phyloP scores from a whole-genome alignment of 2,888 invertebrate species.

The Entomobrya proxima region DNA sequence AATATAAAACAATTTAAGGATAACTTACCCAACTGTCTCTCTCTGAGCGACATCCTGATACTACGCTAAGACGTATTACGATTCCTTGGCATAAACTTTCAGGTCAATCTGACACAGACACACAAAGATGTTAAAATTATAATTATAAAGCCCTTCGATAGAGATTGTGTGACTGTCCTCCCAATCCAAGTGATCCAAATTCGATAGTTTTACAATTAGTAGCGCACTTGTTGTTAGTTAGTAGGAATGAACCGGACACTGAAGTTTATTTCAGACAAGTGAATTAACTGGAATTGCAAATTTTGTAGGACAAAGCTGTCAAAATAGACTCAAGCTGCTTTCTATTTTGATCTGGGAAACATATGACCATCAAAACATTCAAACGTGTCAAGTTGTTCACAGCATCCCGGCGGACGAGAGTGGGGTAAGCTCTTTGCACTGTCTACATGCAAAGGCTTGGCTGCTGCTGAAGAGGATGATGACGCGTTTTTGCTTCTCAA shows the following conservation, averaged over 20 bases:
- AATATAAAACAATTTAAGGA: too few species aligned
- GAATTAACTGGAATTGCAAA: not conserved
- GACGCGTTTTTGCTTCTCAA: too few species aligned
- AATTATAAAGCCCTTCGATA: too few species aligned
- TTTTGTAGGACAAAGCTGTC: not conserved
- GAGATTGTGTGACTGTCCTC: too few species aligned
- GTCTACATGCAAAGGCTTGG: too few species aligned
- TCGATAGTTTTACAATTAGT: too few species aligned
- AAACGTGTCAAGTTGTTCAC: constrained; percentile 60
- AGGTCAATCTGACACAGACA: too few species aligned
- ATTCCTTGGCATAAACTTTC: too few species aligned
- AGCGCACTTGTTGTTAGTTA: too few species aligned
- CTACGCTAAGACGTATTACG: not conserved
- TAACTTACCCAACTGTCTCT: constrained; percentile 47
- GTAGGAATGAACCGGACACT: not conserved
- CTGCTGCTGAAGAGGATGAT: too few species aligned
- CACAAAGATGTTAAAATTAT: too few species aligned
- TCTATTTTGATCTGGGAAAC: constrained; percentile 2
- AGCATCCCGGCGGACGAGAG: constrained; percentile 23
- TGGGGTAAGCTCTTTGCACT: constrained; percentile 16
- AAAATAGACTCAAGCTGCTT: constrained; percentile 27
- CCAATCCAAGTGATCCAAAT: too few species aligned
- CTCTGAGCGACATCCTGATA: constrained; percentile 50
- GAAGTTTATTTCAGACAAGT: not conserved
- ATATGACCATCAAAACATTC: constrained; percentile 47